Base-by-base conservation (phyloP, 1,140 invertebrate genomes). In the Bombus sibiricus region DNA sequence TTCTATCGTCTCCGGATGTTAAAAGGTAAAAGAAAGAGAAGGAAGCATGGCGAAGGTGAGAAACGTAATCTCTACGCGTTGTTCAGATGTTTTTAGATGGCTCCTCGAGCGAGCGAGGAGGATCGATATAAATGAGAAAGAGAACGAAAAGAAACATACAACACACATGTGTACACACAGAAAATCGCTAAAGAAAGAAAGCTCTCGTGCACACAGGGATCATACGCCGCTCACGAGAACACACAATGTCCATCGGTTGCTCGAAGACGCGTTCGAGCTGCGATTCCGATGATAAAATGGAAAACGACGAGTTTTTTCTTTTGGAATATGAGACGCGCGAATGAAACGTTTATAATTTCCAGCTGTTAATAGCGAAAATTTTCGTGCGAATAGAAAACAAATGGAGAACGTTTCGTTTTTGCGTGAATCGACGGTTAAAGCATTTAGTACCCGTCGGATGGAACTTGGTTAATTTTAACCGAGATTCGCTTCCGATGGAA, bases 251-350 rank as follows among this genome's bases (percentile, higher is more conserved):
- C 74, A 57, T 80, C 53, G 76, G 75, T 69, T 68, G 69, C 83
- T 72, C 76, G 83, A 84, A 28, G 41, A 82, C 57, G 71, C 80
- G 80, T 74, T 64, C 80, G 57, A 34, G 62, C 53, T 39, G 68
- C 83, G 83, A 72, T 80, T 62, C 71, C 75, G 28, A 39, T n/a
- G 32, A 47, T 28, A 47, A n/a, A 34, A 53, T 22, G 25, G 5
- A 41, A 59, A 72, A 12, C 28, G 47, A 59, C 47, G 47, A 53
- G 47, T 53, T 22, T 47, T 53, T 22, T 22, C 3, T 28, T n/a
- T n/a, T 13, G 3, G n/a, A 69, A 69, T 53, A 59, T 12, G 25
- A 37, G 57, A 77, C n/a, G 59, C 13, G 57, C 15, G 37, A 34
- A 28, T 12, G 66, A n/a, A 79, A 68, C 34, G 76, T 43, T 41